Conservation (phyloP, 2,797 vertebrate genomes). For the Rostrhamus sociabilis region DNA sequence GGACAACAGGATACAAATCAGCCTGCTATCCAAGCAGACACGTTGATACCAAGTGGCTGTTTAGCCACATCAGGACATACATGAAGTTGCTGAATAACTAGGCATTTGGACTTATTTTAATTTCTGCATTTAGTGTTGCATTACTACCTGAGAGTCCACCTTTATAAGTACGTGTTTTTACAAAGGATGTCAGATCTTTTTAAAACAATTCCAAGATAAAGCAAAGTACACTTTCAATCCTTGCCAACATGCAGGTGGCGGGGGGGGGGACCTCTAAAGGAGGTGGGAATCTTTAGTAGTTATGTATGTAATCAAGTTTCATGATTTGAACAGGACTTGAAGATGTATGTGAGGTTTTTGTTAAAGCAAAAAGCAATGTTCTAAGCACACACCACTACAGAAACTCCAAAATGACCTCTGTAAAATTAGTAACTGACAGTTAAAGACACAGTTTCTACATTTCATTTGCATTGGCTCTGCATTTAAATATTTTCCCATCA, state of each 20-base stretch:
- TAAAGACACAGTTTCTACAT: background rate
- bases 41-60: background rate
- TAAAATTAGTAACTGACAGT: conserved; percentile 1
- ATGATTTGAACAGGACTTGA: conserved; percentile 20
- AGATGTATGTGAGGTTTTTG: background rate
- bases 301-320: background rate
- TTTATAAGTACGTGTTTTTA: background rate
- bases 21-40: background rate
- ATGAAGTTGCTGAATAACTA: background rate
- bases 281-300: background rate
- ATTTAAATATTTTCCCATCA: conserved; percentile 7
- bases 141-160: background rate
- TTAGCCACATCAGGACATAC: background rate
- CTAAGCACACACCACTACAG: background rate
- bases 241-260: background rate
- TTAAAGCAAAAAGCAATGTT: background rate
- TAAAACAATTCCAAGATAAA: background rate
- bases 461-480: background rate
- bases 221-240: background rate
- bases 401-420: background rate
- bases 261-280: background rate
- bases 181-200: background rate
- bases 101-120: background rate
- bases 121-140: background rate
- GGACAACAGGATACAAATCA: background rate